A percentile compares a stretch with the other conserved stretches of the same genome.
Evolutionary conservation across 2,113 vertebrate genomes (phyloP).

Genomic region (Petaurus breviceps): DNA sequence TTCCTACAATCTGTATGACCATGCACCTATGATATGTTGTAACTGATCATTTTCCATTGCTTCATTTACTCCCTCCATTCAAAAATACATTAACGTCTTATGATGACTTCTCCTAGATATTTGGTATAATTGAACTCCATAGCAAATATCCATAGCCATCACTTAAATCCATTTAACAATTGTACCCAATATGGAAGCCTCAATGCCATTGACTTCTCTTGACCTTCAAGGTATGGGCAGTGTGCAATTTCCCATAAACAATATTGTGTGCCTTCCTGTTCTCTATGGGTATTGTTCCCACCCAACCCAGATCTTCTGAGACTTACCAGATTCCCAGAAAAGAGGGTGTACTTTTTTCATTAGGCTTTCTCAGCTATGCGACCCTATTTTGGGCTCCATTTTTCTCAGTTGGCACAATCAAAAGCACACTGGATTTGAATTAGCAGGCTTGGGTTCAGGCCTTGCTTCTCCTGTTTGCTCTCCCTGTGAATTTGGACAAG

Average conservation of each 20-base stretch:
- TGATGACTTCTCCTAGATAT: neutral
- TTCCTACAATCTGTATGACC: neutral
- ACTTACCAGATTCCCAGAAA: neutral
- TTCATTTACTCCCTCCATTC: slow-evolving; percentile 38
- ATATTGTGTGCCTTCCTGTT: neutral
- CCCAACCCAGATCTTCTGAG: neutral
- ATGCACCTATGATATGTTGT: neutral
- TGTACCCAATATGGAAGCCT: slow-evolving; percentile 15
- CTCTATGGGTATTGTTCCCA: neutral
- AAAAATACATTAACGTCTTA: slow-evolving; percentile 23
- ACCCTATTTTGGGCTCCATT: neutral
- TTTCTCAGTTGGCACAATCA: neutral
- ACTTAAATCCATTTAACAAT: slow-evolving; percentile 18
- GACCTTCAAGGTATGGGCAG: neutral
- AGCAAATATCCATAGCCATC: slow-evolving; percentile 25
- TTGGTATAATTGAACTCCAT: neutral
- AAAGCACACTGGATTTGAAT: neutral
- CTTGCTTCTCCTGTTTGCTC: neutral
- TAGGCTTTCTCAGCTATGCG: neutral
- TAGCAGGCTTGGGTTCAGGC: neutral
- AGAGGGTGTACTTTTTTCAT: neutral
- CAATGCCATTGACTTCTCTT: slow-evolving; percentile 25
- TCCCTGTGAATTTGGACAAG: neutral
- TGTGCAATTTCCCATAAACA: neutral
- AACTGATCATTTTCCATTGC: slow-evolving; percentile 18